phyloP scores from a whole-genome alignment of 2,113 vertebrate genomes.

The Polypterus senegalus region DNA sequence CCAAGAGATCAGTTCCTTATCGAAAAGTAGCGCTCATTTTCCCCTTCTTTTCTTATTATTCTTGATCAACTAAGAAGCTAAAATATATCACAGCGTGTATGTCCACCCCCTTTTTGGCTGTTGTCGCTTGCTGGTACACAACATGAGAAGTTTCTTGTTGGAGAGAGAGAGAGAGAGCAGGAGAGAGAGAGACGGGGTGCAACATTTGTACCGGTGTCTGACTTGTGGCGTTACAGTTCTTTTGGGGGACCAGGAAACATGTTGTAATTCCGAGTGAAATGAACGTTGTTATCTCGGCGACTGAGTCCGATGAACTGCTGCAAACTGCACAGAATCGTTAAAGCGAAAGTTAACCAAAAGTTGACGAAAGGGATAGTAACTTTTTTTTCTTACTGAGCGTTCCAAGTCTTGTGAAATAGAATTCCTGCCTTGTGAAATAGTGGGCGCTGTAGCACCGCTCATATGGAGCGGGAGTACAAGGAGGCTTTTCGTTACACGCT shows the following conservation, averaged over 20 bases:
- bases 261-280: constrained; percentile 20
- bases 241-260: constrained; percentile 18
- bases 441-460: constrained; percentile 84
- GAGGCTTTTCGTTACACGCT: constrained; percentile 12
- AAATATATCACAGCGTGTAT: constrained; percentile 24
- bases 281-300: constrained; percentile 25
- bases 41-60: constrained; percentile 13
- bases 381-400: constrained; percentile 52
- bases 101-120: constrained; percentile 23
- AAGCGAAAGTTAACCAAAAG: constrained; percentile 68
- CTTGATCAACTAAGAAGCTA: constrained; percentile 11
- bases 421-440: constrained; percentile 80
- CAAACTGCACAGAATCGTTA: constrained; percentile 27
- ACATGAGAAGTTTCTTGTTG: constrained; percentile 47
- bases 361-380: constrained; percentile 71
- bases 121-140: constrained; percentile 31
- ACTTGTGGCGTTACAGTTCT: constrained; percentile 26
- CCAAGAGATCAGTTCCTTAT: constrained; percentile 42
- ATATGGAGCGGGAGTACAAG: constrained; percentile 35
- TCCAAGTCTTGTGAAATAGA: constrained; percentile 73
- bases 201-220: constrained; percentile 34
- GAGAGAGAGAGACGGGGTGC: constrained; percentile 24
- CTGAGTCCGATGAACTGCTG: constrained; percentile 18
- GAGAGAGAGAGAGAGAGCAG: constrained; percentile 25
- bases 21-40: constrained; percentile 32